Evolutionary conservation across 1,140 invertebrate species (phyloP), one percentile per base, ranked within the genome.

Genomic region (Coboldia fuscipes): DNA sequence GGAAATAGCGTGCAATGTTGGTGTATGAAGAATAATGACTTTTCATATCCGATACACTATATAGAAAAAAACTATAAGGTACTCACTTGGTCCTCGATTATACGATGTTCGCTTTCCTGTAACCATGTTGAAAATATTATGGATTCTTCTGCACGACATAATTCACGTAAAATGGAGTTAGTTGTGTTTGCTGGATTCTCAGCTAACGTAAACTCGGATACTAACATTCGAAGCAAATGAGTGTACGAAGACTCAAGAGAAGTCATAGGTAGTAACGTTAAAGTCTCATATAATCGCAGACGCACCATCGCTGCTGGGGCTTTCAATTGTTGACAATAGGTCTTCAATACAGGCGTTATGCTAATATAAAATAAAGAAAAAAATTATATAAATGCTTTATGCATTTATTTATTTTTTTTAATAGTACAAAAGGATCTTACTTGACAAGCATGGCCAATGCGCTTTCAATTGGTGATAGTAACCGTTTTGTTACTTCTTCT

Each of bases 181-280:
- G 90, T 90, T 13, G 85, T 93, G 48, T 93, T 93, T 14, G 86
- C 83, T 18, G 77, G 73, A 58, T 93, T 94, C 55, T 97, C 93
- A 16, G 86, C 79, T 14, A 96, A 61, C 0, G 92, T 97, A 40
- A 98, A 85, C 59, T 99, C 94, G 2, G 90, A 85, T 3, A 97
- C 90, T n/a, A 98, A 60, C 63, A 97, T 76, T 35, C 88, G 69
- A 33, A 97, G 56, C 16, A 93, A 61, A 54, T 78, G 75, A 1
- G 83, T 85, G 39, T 85, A 85, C 14, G 79, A 83, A 39, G 65
- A 69, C 67, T 90, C 84, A 53, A 84, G 78, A 3, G 72, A 73
- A 47, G 81, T 74, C 9, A 81, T 69, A 10, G 86, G 81, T 19
- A 97, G 58, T 15, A 89, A 59, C 2, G 76, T 65, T 8, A 96